phyloP scores from a whole-genome alignment of 2,113 vertebrate genomes.

The Esox niger region DNA sequence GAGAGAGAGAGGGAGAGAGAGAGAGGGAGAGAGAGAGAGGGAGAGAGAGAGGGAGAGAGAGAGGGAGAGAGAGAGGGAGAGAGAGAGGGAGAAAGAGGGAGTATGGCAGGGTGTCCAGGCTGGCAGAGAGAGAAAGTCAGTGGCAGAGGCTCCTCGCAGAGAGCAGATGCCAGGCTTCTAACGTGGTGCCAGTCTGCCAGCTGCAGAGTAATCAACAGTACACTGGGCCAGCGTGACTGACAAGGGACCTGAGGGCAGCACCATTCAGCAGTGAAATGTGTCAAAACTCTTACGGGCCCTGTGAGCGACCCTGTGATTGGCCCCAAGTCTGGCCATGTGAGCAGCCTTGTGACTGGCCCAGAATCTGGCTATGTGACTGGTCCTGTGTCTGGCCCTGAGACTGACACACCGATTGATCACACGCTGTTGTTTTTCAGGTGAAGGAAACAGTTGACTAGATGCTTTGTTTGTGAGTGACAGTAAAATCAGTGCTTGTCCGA shows the following conservation, averaged over 20 bases:
- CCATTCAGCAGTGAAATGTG: background rate
- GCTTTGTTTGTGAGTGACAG: conserved; percentile 4
- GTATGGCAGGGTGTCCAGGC: background rate
- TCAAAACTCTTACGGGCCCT: conserved; percentile 12
- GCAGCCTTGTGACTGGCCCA: background rate
- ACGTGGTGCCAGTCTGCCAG: conserved; percentile 25
- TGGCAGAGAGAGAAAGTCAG: no score
- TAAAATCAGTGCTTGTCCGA: conserved; percentile 44
- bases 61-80: no score
- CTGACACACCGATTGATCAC: no score
- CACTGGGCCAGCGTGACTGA: background rate
- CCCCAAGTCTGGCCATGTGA: no score
- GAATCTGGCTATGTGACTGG: no score
- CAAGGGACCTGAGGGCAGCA: background rate
- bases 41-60: no score
- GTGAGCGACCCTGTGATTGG: background rate
- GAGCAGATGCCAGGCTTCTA: background rate
- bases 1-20: background rate
- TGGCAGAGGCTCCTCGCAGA: background rate
- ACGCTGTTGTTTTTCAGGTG: no score
- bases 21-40: conserved; percentile 2
- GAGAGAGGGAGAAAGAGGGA: no score
- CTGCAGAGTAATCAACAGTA: conserved; percentile 4
- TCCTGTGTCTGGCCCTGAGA: no score
- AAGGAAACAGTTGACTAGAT: no score